Evolutionary conservation across 2,888 invertebrate genomes (phyloP), one percentile per base, ranked within the genome.

Genomic region (Epinotia nisella): DNA sequence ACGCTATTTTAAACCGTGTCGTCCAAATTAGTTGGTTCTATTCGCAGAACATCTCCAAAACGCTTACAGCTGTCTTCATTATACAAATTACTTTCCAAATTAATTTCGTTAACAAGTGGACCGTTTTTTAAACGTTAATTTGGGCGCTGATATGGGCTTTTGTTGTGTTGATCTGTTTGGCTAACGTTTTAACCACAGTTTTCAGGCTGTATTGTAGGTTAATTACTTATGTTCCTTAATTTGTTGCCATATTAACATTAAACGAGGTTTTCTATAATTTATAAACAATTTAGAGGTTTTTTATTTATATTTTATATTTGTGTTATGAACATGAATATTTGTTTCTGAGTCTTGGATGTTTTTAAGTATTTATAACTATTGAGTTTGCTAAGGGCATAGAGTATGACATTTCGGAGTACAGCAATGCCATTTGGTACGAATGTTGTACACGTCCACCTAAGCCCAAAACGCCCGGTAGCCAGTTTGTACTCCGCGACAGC

Each of bases 11-110:
- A 90, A 89, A 91, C 87, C 88, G 87, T 88, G 90, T 87, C 89
- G 88, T 86, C 91, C 89, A 91, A 92, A 92, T 93, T 91, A 91
- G 92, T 91, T 91, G 90, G 89, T 88, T 85, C 90, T 90, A 88
- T 87, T 90, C 84, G 87, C 82, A 81, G 87, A 86, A 87, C 87
- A 90, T 90, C 89, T 88, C 86, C 81, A 78, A 80, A 81, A 79
- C 70, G 71, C 70, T 76, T 83, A 83, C 79, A 81, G 83, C 80
- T 78, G 77, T 81, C 83, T 84, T 88, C 88, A 88, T 90, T 90
- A 89, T 79, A 78, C 75, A 75, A 87, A 88, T 82, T 83, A 82
- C 84, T 78, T 81, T 87, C 76, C 69, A 82, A 87, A 88, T 87
- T 87, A 87, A 88, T 87, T 87, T 77, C 83, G 84, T 83, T 83